phyloP scores from a whole-genome alignment of 2,797 vertebrate species.

The Sylvia borin region DNA sequence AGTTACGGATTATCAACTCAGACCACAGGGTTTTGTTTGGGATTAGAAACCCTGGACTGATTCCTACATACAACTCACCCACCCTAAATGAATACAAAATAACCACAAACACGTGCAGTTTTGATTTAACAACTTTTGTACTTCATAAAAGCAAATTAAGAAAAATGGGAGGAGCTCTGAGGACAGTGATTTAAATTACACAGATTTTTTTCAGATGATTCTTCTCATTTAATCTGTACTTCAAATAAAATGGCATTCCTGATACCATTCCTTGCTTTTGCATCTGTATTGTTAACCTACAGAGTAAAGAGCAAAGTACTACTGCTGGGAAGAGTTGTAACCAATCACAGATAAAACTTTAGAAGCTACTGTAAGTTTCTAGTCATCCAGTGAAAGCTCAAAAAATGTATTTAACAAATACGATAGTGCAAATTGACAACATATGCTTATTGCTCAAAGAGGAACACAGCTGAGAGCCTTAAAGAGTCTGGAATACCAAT shows the following conservation, averaged over 20 bases:
- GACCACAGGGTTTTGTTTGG: background rate
- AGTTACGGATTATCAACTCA: background rate
- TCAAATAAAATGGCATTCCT: background rate
- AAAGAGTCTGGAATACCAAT: background rate
- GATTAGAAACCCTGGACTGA: background rate
- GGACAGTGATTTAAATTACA: constrained; percentile 25
- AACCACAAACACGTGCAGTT: background rate
- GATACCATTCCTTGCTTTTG: background rate
- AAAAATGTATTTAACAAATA: background rate
- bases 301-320: background rate
- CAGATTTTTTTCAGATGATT: background rate
- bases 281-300: background rate
- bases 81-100: background rate
- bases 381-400: background rate
- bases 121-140: background rate
- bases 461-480: background rate
- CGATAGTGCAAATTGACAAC: background rate
- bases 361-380: background rate
- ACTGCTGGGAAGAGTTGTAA: background rate
- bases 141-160: constrained; percentile 35
- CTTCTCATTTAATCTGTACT: background rate
- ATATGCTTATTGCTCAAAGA: background rate
- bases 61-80: background rate
- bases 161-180: background rate
- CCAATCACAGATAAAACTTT: background rate